Evolutionary conservation across 2,888 invertebrate species (phyloP), one percentile per base, ranked within the genome.

Genomic region (Agonopterix subpropinquella): DNA sequence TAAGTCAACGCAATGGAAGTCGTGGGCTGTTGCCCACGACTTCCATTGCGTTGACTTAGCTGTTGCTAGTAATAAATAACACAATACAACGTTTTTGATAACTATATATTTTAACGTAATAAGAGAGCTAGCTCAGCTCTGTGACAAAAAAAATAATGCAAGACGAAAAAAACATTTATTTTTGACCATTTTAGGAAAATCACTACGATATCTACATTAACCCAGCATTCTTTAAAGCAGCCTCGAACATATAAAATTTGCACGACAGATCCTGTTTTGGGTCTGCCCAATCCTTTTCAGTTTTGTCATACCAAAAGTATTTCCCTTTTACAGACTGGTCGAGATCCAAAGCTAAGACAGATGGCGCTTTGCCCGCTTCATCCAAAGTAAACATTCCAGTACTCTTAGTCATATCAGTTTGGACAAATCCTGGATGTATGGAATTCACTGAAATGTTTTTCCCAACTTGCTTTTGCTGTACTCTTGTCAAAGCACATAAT

Each of bases 401-500:
- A 5, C 50, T 47, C 18, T 53, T 59, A 0, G 67, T 65, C 65
- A 68, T 65, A 36, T 58, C 54, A 1, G 67, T 67, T 49, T 60
- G 52, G 0, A 68, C 64, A 41, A 61, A 62, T 10, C 70, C 70
- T 8, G 70, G 68, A 45, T 70, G 60, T 1, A 70, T 9, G 0
- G 61, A 56, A 44, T 70, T 65, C 0, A 70, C 43, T 2, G 67
- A 64, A 41, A 70, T 67, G 5, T 54, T 58, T 8, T 57, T 53
- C 11, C 52, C 59, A 8, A 64, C 51, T 42, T 59, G 47, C 4
- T 49, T 59, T 39, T 66, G 66, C 36, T 65, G 65, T 1, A 61
- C 49, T 44, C 56, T 48, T 1, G 66, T 65, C 13, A 67, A 44
- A 4, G 64, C 67, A 41, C 53, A 47, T 8, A 66, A 8, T 11